Percentiles rank a stretch among this genome's conserved stretches.
Evolutionary conservation across 2,888 invertebrate species (phyloP).

Genomic region (Caprella mutica): DNA sequence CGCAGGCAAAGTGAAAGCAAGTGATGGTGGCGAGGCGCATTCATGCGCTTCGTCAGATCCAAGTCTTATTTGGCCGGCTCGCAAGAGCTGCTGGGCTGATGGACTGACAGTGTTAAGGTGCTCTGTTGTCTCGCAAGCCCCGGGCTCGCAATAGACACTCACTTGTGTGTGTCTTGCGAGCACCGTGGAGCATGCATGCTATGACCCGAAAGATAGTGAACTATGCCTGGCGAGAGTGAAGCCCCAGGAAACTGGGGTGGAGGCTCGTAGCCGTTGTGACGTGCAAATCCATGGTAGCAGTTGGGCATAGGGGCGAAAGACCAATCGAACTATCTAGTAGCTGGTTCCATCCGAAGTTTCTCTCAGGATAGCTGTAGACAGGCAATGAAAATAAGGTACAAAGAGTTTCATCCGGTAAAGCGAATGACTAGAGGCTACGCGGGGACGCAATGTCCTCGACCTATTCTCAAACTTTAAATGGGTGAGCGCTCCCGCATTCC

Average conservation of each 20-base stretch:
- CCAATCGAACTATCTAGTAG: constrained; percentile 66
- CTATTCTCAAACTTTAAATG: constrained; percentile 68
- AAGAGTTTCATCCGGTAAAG: constrained; percentile 61
- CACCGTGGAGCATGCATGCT: constrained; percentile 51
- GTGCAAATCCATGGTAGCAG: constrained; percentile 67
- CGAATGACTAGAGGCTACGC: constrained; percentile 62
- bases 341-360: constrained; percentile 58
- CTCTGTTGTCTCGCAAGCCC: too few relatives aligned
- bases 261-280: constrained; percentile 62
- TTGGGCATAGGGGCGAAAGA: constrained; percentile 57
- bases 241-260: constrained; percentile 58
- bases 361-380: constrained; percentile 60
- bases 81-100: too few relatives aligned
- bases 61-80: too few relatives aligned
- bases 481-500: constrained; percentile 48
- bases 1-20: too few relatives aligned
- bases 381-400: too few relatives aligned
- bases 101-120: too few relatives aligned
- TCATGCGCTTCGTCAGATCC: too few relatives aligned
- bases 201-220: constrained; percentile 64
- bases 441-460: constrained; percentile 58
- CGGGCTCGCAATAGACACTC: too few relatives aligned
- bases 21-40: too few relatives aligned
- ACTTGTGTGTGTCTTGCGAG: too few relatives aligned
- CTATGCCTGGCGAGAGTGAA: constrained; percentile 59